Evolutionary conservation across 1,140 invertebrate genomes (phyloP), one percentile per base, ranked within the genome.

Genomic region (Nasonia longicornis): DNA sequence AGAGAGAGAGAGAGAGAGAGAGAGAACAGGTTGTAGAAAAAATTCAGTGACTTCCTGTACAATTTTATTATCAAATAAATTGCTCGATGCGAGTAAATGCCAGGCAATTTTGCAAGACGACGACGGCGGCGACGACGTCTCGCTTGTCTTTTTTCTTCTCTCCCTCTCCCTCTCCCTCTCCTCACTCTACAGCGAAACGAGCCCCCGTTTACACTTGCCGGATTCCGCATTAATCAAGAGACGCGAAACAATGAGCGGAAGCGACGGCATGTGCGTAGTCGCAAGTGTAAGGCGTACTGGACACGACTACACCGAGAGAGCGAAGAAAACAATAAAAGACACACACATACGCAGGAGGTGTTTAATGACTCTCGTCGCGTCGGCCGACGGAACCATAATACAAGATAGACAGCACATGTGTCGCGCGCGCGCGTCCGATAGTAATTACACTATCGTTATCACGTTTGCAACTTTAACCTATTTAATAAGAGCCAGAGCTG

Each of bases 391-490:
- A 26, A 78, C 69, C 48, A 58, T 78, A 78, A 45, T 70, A 82
- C 83, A 78, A 84, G 84, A 86, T 84, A 84, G 84, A 78, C 82
- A 82, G 78, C 86, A 86, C 83, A 86, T 85, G 85, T 84, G 38
- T 8, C 7, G 7, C 79, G 72, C 72, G 69, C 70, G 73, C 83
- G 82, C 84, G 84, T 83, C 84, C 82, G 82, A 85, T 85, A 88
- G 84, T 88, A 88, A 88, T 88, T 87, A 86, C 10, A 42, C 84
- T 86, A 88, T 89, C 87, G 84, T 89, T 88, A 88, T 89, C 88
- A 86, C 84, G 77, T 89, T 88, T 85, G 87, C 86, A 87, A 88
- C 86, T 89, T 89, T 87, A 89, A 89, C 87, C 88, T 87, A 88
- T 88, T 88, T 89, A 89, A 89, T 88, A 88, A 88, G 69, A 38